Base-by-base conservation (phyloP, 2,113 vertebrate species). In the Centropus bengalensis region DNA sequence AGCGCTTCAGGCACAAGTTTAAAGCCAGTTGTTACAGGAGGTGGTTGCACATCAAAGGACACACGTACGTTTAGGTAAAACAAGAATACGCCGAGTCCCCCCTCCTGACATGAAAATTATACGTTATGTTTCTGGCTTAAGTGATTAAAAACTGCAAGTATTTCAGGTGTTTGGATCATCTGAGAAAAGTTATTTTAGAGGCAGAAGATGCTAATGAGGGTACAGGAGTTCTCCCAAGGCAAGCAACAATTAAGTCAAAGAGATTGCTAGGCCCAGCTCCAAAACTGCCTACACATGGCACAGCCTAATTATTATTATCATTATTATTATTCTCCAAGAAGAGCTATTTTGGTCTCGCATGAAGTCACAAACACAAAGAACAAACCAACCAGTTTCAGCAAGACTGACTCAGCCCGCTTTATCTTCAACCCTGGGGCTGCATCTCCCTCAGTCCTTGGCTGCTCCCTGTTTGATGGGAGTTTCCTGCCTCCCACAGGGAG, bases 81-180 rank as follows among this genome's bases (percentile, higher is more conserved):
- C 94, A 94, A 91, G 89, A 86, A 69, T 7, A 90, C 4, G 18
- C 14, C 0, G 23, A 90, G 92, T 17, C 94, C 68, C 68, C 80
- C 86, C 71, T 88, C 71, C 86, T 16, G 73, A 42, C 91, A 93
- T 52, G 76, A 77, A 96, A 95, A 96, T 90, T 93, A 86, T 5
- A 96, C 4, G 82, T 90, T 94, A 71, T 5, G 3, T 64, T 93
- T 89, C 82, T 94, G 88, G 74, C 82, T 96, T 60, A 87, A 93
- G 71, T 14, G 52, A 93, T 96, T 69, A 94, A 94, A 92, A 90
- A 67, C 94, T 81, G 82, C 44, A 45, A 91, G 83, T 90, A 86
- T 88, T 88, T 93, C 94, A 94, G 96, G 96, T 94, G 92, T 83
- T 88, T 70, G 79, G 86, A 88, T 93, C 68, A 94, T 28, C 91